A percentile compares a stretch with the other conserved stretches of the same genome.
These are phyloP conservation scores for Ephestia elutella DNA, from an alignment of 1,140 invertebrate genomes.

Conservation along the genomic window DNA sequence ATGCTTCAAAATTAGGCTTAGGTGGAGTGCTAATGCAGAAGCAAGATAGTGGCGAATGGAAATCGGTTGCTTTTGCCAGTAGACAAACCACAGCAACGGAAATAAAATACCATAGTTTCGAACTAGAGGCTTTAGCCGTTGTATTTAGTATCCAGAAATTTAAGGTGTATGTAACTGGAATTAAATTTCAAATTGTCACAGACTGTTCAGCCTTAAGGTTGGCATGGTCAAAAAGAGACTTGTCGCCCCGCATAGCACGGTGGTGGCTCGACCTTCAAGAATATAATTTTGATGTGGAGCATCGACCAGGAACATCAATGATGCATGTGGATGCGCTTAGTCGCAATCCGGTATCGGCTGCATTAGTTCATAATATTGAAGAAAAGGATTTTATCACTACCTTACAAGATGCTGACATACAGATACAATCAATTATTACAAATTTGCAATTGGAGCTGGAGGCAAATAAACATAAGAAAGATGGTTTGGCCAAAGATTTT, in stretches of 20 bases:
- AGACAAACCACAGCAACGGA: constrained; percentile 19
- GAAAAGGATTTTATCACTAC: background rate
- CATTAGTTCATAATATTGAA: background rate
- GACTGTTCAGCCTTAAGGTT: constrained; percentile 45
- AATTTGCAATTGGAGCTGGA: background rate
- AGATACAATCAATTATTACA: background rate
- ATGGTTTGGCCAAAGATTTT: background rate
- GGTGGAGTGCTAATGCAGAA: constrained; percentile 16
- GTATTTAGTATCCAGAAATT: constrained; percentile 43
- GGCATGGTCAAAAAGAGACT: constrained; percentile 41
- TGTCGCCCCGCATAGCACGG: constrained; percentile 38
- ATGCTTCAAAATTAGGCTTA: constrained; percentile 14
- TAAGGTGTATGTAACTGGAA: constrained; percentile 42
- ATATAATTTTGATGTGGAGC: constrained; percentile 39
- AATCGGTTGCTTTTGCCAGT: constrained; percentile 12
- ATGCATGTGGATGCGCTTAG: constrained; percentile 13
- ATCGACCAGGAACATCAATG: constrained; percentile 28
- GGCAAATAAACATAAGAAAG: background rate
- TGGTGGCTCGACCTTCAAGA: constrained; percentile 52
- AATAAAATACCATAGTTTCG: constrained; percentile 46
- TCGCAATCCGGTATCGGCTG: background rate
- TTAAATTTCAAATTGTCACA: constrained; percentile 43
- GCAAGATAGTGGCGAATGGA: constrained; percentile 16
- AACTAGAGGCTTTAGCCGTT: constrained; percentile 48
- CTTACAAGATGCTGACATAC: background rate